These are phyloP conservation scores for Tipula unca DNA, from an alignment of 2,888 invertebrate species.

Conservation along the genomic window DNA sequence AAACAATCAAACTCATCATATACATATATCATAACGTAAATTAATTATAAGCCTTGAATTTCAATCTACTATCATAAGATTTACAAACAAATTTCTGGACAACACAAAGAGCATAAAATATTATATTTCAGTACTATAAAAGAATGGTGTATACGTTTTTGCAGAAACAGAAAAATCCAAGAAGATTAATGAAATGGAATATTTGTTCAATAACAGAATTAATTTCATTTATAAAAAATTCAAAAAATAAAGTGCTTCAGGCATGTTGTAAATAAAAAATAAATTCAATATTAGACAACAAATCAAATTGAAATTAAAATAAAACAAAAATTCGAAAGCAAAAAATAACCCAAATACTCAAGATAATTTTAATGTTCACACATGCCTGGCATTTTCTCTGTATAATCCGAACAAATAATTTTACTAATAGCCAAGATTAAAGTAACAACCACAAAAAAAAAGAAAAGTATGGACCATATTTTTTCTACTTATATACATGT, in stretches of 20 bases:
- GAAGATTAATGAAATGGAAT: not conserved
- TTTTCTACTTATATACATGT: not conserved
- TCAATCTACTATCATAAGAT: not conserved
- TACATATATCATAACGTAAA: not conserved
- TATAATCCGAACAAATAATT: conserved; percentile 8
- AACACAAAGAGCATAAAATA: not conserved
- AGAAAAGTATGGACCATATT: not conserved
- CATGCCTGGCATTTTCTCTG: not conserved
- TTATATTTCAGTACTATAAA: not conserved
- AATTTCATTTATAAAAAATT: not conserved
- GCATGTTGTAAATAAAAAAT: not conserved
- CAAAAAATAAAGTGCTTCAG: not conserved
- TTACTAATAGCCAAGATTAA: conserved; percentile 14
- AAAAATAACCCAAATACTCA: not conserved
- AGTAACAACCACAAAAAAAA: not conserved
- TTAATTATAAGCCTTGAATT: not conserved
- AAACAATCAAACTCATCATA: not conserved
- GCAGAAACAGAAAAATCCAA: not conserved
- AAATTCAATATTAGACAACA: not conserved
- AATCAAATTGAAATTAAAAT: conserved; percentile 3
- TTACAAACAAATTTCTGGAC: not conserved
- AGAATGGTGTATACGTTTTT: not conserved
- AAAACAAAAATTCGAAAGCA: not conserved
- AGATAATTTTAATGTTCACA: conserved; percentile 8
- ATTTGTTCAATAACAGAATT: conserved; percentile 14